Evolutionary conservation across 2,113 vertebrate genomes (phyloP).

Genomic region (Trachemys scripta): DNA sequence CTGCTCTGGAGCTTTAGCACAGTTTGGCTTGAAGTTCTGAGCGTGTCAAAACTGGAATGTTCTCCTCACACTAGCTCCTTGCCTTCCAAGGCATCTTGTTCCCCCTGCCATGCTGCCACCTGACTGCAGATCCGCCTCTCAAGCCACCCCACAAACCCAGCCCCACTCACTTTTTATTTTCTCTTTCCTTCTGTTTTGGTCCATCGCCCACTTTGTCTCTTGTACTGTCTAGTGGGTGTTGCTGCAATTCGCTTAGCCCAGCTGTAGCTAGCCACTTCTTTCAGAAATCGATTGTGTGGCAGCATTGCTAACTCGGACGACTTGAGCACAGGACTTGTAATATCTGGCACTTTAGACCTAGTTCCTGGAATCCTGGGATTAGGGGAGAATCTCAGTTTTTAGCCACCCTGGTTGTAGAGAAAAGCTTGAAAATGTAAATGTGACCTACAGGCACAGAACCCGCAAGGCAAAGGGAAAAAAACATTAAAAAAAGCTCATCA

Average conservation of each 20-base stretch:
- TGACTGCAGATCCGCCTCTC: not conserved
- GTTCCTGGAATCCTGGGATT: not conserved
- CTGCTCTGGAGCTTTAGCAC: not conserved
- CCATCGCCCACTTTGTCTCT: not conserved
- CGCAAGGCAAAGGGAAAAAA: not conserved
- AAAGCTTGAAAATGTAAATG: not conserved
- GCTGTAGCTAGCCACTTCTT: not conserved
- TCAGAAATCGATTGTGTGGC: not conserved
- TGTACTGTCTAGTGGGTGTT: not conserved
- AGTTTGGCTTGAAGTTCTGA: not conserved
- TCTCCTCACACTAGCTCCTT: not conserved
- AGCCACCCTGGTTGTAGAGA: not conserved
- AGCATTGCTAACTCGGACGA: not conserved
- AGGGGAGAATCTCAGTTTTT: not conserved
- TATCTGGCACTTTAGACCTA: not conserved
- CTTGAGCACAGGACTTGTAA: not conserved
- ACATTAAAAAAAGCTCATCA: not conserved
- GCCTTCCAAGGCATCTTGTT: not conserved
- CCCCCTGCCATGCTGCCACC: not conserved
- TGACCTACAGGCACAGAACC: slow-evolving; percentile 18
- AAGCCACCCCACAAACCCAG: not conserved
- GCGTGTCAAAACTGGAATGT: not conserved
- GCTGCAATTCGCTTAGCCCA: not conserved
- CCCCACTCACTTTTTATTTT: not conserved
- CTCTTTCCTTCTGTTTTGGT: slow-evolving; percentile 1